phyloP scores from a whole-genome alignment of 2,888 invertebrate genomes.

The Unio delphinus region DNA sequence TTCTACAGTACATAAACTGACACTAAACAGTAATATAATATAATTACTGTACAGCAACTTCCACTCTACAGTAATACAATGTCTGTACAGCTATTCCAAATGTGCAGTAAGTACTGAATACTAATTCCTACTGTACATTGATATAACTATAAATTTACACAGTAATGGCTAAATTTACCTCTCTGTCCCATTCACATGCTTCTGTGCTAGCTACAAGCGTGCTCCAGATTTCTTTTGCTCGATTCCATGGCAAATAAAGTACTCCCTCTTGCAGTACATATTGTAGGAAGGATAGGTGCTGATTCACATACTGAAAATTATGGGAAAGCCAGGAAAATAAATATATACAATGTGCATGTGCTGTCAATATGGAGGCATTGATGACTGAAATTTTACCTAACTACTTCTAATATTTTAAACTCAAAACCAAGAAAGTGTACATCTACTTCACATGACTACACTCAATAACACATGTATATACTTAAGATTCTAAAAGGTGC shows the following conservation, averaged over 20 bases:
- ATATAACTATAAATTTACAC: neutral
- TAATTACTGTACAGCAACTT: no score
- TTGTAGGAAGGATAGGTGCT: conserved; percentile 72
- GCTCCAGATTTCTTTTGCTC: conserved; percentile 73
- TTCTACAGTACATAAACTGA: no score
- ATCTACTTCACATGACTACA: no score
- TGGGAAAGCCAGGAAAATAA: neutral
- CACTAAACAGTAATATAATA: no score
- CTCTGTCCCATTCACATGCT: conserved; percentile 72
- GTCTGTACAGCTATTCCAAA: no score
- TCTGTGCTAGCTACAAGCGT: conserved; percentile 70
- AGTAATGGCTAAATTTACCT: conserved; percentile 55
- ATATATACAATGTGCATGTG: conserved; percentile 16
- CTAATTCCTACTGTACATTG: no score
- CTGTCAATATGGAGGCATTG: conserved; percentile 61
- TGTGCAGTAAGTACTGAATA: no score
- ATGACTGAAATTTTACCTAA: neutral
- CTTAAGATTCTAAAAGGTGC: no score
- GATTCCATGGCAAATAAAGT: conserved; percentile 72
- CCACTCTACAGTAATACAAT: no score
- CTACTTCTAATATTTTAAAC: no score
- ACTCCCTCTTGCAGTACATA: conserved; percentile 73
- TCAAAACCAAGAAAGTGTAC: no score
- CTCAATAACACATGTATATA: no score
- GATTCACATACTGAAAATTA: conserved; percentile 69